Base-by-base conservation (phyloP, 2,888 invertebrate genomes). In the Metalampra italica region DNA sequence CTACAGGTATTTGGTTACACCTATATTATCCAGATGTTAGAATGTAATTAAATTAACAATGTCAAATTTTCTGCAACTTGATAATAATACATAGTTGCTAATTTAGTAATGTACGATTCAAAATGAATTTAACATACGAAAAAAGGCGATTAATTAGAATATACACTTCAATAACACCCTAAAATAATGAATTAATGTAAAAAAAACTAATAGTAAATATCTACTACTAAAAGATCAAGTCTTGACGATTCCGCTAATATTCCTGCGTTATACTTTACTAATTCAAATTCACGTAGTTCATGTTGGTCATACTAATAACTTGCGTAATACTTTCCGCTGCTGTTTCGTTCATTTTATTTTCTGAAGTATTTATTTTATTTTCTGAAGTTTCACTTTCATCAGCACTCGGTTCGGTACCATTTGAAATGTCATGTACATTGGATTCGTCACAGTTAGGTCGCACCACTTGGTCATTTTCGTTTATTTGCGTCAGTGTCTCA, bases 231-330 rank as follows among this genome's bases (percentile, higher is more conserved):
- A n/a, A n/a, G n/a, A n/a, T n/a, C n/a, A n/a, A n/a, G n/a, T n/a
- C n/a, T 22, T 22, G 22, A 22, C 5, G 22, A 22, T 3, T 22
- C 22, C 22, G n/a, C n/a, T n/a, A n/a, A n/a, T n/a, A n/a, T n/a
- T 32, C 11, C 8, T 9, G 11, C 32, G 32, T 9, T 8, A 32
- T 32, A 32, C 32, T 32, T 32, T 5, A 5, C 7, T 32, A 73
- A 73, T 62, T 83, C 80, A 47, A 82, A 56, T 49, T 82, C 78
- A 46, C 68, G 66, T 8, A 82, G 52, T 80, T 78, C 1, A 82
- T 78, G 51, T 83, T 82, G 0, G 80, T 77, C 52, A 66, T 74
- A 49, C 75, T 82, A 5, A 85, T 81, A 0, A 83, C 87, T 57
- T 86, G 69, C 52, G 84, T 72, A 34, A 88, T 60, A 49, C 60